Base-by-base conservation (phyloP, 2,888 invertebrate genomes). In the Syrphus vitripennis region DNA sequence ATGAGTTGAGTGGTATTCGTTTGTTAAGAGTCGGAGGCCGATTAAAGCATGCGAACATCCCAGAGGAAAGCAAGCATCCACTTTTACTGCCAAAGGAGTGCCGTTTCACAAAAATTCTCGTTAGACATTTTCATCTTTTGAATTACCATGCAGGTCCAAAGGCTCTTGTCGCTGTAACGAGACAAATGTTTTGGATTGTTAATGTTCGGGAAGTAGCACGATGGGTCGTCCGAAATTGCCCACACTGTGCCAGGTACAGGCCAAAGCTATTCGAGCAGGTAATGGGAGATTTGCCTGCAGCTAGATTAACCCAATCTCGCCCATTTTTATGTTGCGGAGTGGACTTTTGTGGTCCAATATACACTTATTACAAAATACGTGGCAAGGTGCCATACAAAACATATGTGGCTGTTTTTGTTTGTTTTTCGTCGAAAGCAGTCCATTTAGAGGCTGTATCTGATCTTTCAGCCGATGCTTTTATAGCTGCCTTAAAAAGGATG, bases 201-300 rank as follows among this genome's bases (percentile, higher is more conserved):
- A 48, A 48, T 45, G 59, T 29, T 29, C 37, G 29, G 6, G 16
- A 19, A 14, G 14, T 16, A n/a, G 59, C 55, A 10, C 26, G 19
- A 7, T 29, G 26, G n/a, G n/a, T 12, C 4, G 55, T 70, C 19
- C 40, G 29, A 70, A n/a, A 55, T 12, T 9, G 7, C 16, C 34
- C 42, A 75, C 29, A 65, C 14, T 87, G 79, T 40, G 82, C 78
- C 21, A 67, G 71, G 4, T 16, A 61, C 19, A 71, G 72, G 6
- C 72, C 75, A 10, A 59, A 82, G 37, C 16, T 59, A 4, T 16
- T 14, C 10, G 55, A 53, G 12, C 87, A 87, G 59, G 34, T 87
- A 2, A 87, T 87, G 80, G 83, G 83, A 16, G 26, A 76, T 50
- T 55, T 80, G n/a, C n/a, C n/a, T n/a, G n/a, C n/a, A n/a, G n/a